Conservation (phyloP, 2,113 vertebrate species). For the Anser brachyrhynchus region DNA sequence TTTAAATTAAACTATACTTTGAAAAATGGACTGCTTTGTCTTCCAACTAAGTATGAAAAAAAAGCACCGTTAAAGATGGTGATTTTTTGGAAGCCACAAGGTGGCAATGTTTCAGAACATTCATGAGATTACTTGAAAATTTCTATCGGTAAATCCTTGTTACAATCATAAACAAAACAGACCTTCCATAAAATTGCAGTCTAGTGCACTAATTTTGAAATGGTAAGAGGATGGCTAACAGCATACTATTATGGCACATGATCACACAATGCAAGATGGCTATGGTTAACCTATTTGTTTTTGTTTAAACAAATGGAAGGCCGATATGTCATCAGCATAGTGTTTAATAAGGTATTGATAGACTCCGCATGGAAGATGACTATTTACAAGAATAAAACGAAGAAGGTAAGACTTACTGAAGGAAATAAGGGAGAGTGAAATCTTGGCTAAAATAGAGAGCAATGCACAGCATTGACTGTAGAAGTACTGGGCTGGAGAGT, state of each 20-base stretch:
- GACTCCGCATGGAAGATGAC: neutral
- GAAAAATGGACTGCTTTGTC: neutral
- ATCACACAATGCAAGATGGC: neutral
- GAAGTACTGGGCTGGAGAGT: neutral
- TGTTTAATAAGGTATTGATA: neutral
- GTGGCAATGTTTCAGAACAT: constrained; percentile 45
- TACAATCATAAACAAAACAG: neutral
- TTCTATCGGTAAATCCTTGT: neutral
- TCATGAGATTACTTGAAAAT: neutral
- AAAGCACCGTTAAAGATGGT: neutral
- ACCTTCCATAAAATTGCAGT: neutral
- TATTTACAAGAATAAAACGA: neutral
- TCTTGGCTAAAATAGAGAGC: neutral
- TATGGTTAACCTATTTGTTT: neutral
- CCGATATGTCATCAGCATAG: neutral
- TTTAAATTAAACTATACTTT: neutral
- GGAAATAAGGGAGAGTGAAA: neutral
- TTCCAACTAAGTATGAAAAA: neutral
- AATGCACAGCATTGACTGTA: neutral
- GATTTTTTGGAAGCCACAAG: constrained; percentile 8
- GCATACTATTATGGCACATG: neutral
- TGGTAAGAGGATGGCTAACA: neutral
- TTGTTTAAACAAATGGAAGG: neutral
- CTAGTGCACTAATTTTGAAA: neutral
- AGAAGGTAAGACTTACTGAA: neutral